Percentiles rank a stretch among this genome's conserved stretches.
Conservation (phyloP, 2,888 invertebrate genomes). For the Rhamnusium bicolor region DNA sequence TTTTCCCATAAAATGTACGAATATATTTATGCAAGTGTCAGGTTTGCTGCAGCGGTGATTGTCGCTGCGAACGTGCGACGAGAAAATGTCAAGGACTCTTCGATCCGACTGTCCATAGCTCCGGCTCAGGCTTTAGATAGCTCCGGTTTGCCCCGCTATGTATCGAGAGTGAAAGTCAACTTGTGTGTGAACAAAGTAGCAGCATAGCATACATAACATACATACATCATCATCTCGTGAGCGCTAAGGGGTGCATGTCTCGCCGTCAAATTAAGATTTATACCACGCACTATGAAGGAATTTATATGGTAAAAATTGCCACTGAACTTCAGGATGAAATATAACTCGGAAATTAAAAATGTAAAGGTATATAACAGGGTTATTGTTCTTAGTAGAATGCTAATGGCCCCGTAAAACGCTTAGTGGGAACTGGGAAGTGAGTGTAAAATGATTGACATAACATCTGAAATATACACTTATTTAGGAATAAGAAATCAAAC, state of each 20-base stretch:
- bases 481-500: no score
- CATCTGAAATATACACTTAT: no score
- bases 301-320: neutral
- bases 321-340: neutral
- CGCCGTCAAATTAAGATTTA: neutral
- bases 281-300: neutral
- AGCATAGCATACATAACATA: neutral
- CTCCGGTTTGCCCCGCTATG: constrained; percentile 59
- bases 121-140: constrained; percentile 60
- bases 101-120: constrained; percentile 57
- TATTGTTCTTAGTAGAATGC: no score
- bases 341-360: neutral
- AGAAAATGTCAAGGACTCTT: constrained; percentile 67
- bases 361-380: neutral
- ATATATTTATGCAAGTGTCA: constrained; percentile 25
- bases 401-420: no score
- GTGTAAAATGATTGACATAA: no score
- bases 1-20: constrained; percentile 19
- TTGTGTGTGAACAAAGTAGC: neutral
- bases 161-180: constrained; percentile 59
- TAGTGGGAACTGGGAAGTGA: no score
- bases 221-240: neutral
- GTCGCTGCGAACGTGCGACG: constrained; percentile 63
- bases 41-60: constrained; percentile 57
- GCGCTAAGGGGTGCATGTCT: neutral